phyloP scores from a whole-genome alignment of 2,113 vertebrate species.

The Anhinga rufa region DNA sequence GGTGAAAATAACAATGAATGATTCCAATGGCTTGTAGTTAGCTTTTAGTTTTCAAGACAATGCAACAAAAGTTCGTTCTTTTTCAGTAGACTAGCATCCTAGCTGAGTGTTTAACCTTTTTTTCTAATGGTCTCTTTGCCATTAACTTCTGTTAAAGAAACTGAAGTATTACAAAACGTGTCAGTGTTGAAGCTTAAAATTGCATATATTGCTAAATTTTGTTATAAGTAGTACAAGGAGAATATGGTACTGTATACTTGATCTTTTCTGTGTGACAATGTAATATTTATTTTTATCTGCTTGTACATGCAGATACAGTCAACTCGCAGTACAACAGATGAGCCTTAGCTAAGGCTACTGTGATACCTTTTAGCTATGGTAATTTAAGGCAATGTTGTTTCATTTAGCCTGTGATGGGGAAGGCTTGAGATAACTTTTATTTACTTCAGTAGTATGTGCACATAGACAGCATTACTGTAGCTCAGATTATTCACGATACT shows the following conservation, averaged over 20 bases:
- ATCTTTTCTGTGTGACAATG: background rate
- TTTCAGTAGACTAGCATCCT: too few species aligned
- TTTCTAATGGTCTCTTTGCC: background rate
- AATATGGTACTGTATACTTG: background rate
- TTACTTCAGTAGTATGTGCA: background rate
- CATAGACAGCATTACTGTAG: background rate
- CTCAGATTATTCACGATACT: background rate
- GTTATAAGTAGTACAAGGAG: background rate
- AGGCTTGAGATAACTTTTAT: background rate
- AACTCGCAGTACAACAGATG: background rate
- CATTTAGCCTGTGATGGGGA: background rate
- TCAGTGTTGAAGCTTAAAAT: background rate
- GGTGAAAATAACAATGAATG: background rate
- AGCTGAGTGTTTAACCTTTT: background rate
- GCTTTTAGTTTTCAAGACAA: background rate
- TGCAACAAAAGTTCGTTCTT: background rate
- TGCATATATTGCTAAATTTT: background rate
- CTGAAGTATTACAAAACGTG: background rate
- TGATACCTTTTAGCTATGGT: background rate
- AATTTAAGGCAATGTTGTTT: background rate
- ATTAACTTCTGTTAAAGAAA: background rate
- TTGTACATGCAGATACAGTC: background rate
- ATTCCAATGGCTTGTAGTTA: background rate
- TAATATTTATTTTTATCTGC: background rate
- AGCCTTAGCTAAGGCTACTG: background rate